Percentiles rank a stretch among this genome's conserved stretches.
Evolutionary conservation across 2,113 vertebrate genomes (phyloP).

Genomic region (Erythrocercus mccallii): DNA sequence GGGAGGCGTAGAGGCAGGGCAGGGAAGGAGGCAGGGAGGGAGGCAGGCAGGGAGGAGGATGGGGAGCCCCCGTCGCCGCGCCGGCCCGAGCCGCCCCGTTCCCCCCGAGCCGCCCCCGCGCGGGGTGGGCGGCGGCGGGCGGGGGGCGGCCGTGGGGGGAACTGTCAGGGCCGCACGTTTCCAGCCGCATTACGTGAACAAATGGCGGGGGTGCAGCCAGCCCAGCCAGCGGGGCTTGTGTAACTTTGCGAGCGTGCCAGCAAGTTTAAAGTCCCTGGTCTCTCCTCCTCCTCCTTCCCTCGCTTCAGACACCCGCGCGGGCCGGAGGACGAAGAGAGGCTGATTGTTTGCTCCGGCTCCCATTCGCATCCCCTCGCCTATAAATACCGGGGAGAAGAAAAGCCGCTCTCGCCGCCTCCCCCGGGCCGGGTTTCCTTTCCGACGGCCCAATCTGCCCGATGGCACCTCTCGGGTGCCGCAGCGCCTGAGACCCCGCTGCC

Average conservation of each 20-base stretch:
- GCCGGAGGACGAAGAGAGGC: slow-evolving; percentile 50
- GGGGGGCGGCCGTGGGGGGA: slow-evolving; percentile 15
- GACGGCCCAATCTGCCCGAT: neutral
- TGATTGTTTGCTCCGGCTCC: slow-evolving; percentile 35
- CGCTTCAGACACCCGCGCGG: slow-evolving; percentile 62
- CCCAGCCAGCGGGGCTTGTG: slow-evolving; percentile 72
- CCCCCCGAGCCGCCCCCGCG: neutral
- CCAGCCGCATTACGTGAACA: slow-evolving; percentile 75
- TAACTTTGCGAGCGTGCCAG: slow-evolving; percentile 78
- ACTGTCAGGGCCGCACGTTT: slow-evolving; percentile 71
- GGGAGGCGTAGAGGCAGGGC: neutral
- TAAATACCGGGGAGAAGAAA: slow-evolving; percentile 14
- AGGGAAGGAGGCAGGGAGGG: neutral
- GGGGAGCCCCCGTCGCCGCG: neutral
- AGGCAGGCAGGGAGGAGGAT: neutral
- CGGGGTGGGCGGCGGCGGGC: slow-evolving; percentile 8
- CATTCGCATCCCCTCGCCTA: neutral
- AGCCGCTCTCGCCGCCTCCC: neutral
- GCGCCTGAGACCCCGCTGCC: neutral
- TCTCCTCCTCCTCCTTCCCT: slow-evolving; percentile 61
- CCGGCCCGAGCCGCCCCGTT: too few relatives aligned
- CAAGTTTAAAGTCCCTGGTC: slow-evolving; percentile 76
- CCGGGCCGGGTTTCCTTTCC: neutral
- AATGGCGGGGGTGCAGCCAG: slow-evolving; percentile 68
- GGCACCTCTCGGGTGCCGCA: neutral